These are phyloP conservation scores for Bellardia pandia DNA, from an alignment of 2,888 invertebrate species.

Conservation along the genomic window DNA sequence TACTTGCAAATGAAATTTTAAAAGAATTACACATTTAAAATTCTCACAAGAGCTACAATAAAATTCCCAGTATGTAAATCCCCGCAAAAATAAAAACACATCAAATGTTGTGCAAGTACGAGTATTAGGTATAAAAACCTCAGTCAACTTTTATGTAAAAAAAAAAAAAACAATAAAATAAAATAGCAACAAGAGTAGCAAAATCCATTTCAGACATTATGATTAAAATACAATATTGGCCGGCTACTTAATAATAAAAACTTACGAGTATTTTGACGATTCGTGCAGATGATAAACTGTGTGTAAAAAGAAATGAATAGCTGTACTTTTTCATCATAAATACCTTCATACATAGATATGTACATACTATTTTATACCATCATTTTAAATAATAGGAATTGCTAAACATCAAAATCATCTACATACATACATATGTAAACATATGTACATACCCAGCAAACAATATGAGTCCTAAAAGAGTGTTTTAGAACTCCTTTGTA, in stretches of 20 bases:
- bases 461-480: no score
- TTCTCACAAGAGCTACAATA: not conserved
- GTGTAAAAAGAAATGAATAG: no score
- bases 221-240: constrained; percentile 7
- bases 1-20: not conserved
- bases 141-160: constrained; percentile 16
- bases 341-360: not conserved
- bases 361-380: not conserved
- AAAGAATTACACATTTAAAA: not conserved
- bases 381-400: not conserved
- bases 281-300: constrained; percentile 1
- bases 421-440: not conserved
- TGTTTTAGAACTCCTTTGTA: no score
- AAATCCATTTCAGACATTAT: constrained; percentile 9
- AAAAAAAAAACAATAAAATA: not conserved
- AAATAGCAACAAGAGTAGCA: not conserved
- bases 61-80: not conserved
- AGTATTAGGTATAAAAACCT: not conserved
- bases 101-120: not conserved
- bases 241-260: constrained; percentile 1
- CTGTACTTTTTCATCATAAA: not conserved
- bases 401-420: not conserved
- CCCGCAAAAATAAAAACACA: not conserved
- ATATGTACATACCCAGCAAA: no score
- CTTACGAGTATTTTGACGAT: constrained; percentile 16